A percentile compares a stretch with the other conserved stretches of the same genome.
Evolutionary conservation across 2,888 invertebrate species (phyloP).

Genomic region (Odontothrips loti): DNA sequence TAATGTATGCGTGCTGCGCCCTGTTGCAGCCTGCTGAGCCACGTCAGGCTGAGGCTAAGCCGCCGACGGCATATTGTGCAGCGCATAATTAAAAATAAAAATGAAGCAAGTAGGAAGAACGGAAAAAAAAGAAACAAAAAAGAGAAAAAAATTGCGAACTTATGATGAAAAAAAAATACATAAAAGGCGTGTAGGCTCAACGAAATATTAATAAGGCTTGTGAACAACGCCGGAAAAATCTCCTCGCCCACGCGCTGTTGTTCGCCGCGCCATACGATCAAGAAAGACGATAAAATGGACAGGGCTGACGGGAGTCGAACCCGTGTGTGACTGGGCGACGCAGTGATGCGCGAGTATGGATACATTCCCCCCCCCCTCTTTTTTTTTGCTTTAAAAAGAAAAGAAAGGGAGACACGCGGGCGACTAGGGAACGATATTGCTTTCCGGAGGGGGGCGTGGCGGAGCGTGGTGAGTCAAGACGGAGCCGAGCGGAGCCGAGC

Average conservation of each 20-base stretch:
- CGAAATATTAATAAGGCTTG: neutral
- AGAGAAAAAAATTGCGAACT: neutral
- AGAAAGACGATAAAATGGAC: neutral
- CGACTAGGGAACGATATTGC: no score
- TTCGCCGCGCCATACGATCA: neutral
- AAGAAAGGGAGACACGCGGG: no score
- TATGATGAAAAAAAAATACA: no score
- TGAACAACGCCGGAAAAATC: neutral
- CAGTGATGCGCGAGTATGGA: neutral
- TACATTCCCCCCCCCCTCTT: neutral
- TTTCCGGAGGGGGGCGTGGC: no score
- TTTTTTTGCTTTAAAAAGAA: neutral
- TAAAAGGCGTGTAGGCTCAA: neutral
- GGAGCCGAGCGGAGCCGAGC: no score
- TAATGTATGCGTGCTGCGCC: neutral
- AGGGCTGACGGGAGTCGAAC: no score
- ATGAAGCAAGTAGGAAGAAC: neutral
- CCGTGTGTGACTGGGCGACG: neutral
- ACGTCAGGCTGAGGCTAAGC: neutral
- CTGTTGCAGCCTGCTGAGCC: no score
- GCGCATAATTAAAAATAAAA: neutral
- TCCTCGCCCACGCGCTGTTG: neutral
- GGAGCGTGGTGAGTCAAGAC: no score
- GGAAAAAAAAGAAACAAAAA: neutral
- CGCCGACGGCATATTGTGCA: neutral